These are phyloP conservation scores for Lasioglossum leucozonium DNA, from an alignment of 2,888 invertebrate genomes.

Conservation along the genomic window DNA sequence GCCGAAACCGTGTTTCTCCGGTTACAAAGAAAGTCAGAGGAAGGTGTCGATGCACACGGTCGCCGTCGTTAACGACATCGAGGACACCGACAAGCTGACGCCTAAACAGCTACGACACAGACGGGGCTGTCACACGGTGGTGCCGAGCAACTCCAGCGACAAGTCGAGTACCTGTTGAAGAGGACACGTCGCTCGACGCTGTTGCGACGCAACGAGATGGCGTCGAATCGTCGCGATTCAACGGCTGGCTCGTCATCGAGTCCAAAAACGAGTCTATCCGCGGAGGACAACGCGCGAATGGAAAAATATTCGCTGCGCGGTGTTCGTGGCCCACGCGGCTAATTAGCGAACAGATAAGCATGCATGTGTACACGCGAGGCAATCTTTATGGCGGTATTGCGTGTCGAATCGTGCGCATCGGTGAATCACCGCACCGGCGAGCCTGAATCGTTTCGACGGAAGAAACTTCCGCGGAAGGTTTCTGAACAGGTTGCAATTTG, in stretches of 20 bases:
- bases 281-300: neutral
- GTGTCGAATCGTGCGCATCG: constrained; percentile 18
- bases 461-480: neutral
- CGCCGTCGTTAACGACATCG: constrained; percentile 58
- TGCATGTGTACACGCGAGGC: neutral
- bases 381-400: constrained; percentile 39
- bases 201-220: neutral
- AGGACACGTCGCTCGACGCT: neutral
- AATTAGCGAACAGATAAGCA: neutral
- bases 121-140: constrained; percentile 76
- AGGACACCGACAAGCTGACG: constrained; percentile 59
- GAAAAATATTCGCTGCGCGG: neutral
- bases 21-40: constrained; percentile 60
- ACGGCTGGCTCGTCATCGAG: neutral
- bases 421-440: neutral
- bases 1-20: constrained; percentile 70
- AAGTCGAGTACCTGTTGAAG: constrained; percentile 75
- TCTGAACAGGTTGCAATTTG: neutral
- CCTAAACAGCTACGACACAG: constrained; percentile 71
- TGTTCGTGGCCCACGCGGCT: neutral
- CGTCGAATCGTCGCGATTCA: constrained; percentile 3
- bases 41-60: constrained; percentile 72
- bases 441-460: neutral
- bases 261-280: neutral
- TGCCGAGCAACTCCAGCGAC: constrained; percentile 75